A percentile compares a stretch with the other conserved stretches of the same genome.
phyloP scores from a whole-genome alignment of 1,140 invertebrate species.

The Psix sp. region DNA sequence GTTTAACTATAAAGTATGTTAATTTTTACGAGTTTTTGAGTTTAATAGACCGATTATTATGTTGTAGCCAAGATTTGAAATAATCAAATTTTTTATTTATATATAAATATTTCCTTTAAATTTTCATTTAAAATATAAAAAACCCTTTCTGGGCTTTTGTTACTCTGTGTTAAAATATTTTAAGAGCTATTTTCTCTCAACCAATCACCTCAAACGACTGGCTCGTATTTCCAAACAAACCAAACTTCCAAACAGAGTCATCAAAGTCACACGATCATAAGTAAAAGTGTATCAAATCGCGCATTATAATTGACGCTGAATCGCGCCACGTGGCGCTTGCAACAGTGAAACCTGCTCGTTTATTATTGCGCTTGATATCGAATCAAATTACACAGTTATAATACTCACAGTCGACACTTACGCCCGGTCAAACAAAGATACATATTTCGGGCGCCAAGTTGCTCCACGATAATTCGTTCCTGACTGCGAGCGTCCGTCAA shows the following conservation, averaged over 20 bases:
- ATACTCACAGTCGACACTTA: conserved; percentile 15
- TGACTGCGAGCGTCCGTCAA: conserved; percentile 53
- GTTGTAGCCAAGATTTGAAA: no score
- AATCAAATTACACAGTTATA: conserved; percentile 72
- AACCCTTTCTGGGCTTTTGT: no score
- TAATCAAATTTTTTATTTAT: no score
- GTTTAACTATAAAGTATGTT: no score
- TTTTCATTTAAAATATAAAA: no score
- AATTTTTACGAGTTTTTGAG: no score
- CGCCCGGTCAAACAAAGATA: conserved; percentile 26
- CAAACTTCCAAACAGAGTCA: conserved; percentile 64
- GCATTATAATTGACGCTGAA: conserved; percentile 72
- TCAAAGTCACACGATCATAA: conserved; percentile 62
- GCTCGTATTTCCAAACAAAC: conserved; percentile 17
- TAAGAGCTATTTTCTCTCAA: no score
- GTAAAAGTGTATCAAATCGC: conserved; percentile 71
- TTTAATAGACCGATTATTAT: no score
- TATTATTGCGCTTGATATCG: conserved; percentile 73
- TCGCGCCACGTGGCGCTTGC: conserved; percentile 66
- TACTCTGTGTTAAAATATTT: no score
- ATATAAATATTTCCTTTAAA: no score
- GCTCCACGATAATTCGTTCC: conserved; percentile 60
- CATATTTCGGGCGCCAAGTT: conserved; percentile 32
- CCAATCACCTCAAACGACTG: no score
- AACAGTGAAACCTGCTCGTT: conserved; percentile 73